Evolutionary conservation across 2,113 vertebrate genomes (phyloP).

Genomic region (Dascyllus trimaculatus): DNA sequence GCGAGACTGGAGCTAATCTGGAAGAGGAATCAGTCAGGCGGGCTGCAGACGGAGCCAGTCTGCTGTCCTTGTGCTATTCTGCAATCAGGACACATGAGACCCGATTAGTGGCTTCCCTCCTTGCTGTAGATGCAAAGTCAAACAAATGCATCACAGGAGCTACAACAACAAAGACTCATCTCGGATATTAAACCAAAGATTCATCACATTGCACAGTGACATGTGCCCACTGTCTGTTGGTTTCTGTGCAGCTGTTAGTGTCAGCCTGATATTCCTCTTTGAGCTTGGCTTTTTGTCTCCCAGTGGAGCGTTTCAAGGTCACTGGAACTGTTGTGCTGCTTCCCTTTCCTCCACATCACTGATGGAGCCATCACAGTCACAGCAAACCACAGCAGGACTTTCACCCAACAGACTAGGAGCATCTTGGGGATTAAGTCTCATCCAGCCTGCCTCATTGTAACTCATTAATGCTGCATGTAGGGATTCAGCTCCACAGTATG

Average conservation of each 20-base stretch:
- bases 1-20: constrained; percentile 58
- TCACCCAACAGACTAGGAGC: constrained; percentile 22
- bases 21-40: constrained; percentile 43
- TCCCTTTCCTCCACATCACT: constrained; percentile 13
- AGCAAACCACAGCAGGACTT: constrained; percentile 31
- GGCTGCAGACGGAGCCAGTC: constrained; percentile 54
- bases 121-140: constrained; percentile 15
- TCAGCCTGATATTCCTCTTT: background rate
- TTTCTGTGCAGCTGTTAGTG: background rate
- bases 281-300: constrained; percentile 44
- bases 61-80: constrained; percentile 65
- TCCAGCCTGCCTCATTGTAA: constrained; percentile 9
- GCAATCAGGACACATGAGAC: constrained; percentile 58
- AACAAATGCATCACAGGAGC: constrained; percentile 44
- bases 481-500: constrained; percentile 20
- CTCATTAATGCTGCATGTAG: constrained; percentile 25
- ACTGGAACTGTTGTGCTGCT: constrained; percentile 19
- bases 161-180: constrained; percentile 36
- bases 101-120: constrained; percentile 32
- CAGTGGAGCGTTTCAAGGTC: constrained; percentile 65
- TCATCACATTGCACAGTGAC: background rate
- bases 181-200: constrained; percentile 19
- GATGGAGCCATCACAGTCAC: constrained; percentile 36
- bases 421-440: constrained; percentile 18
- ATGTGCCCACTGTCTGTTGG: background rate